Base-by-base conservation (phyloP, 2,888 invertebrate species). In the Aquatica leii region DNA sequence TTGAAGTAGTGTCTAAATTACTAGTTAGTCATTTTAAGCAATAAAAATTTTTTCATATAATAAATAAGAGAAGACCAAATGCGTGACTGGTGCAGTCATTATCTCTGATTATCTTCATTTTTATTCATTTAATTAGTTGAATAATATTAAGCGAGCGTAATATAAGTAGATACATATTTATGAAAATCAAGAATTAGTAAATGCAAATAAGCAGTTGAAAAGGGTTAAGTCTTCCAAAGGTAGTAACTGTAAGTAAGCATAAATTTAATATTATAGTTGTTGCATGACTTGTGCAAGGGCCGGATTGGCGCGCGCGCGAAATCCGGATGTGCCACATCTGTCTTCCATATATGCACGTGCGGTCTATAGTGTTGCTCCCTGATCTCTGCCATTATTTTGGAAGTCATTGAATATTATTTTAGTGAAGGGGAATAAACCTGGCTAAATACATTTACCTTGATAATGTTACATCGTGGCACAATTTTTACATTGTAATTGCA, bases 321-420 rank as follows among this genome's bases (percentile, higher is more conserved):
- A 62, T 65, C 63, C 64, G 62, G 60, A 68, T 70, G 70, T 69
- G 70, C 70, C 62, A 70, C 70, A 70, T 70, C 70, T 70, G 70
- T 68, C 66, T 64, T 67, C 65, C 51, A 59, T 51, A 65, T 52
- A 57, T 65, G 62, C 70, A 70, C 70, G 70, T 70, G 70, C 67
- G 57, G 37, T 59, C 52, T 59, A 57, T 17, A 24, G 49, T 59
- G 48, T 49, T 49, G 37, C 43, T 43, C 53, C 55, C 40, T 51
- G 54, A 56, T 64, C 40, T 50, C 35, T 37, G 24, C 52, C 48
- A 62, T 62, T 57, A 62, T 57, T 52, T 51, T 59, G 41, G 43
- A 43, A 41, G 52, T 43, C 51, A 51, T 43, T 59, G 43, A 37
- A 31, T 57, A 49, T 57, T 21, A 20, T 17, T 57, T 57, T 43